Evolutionary conservation across 2,113 vertebrate genomes (phyloP), one percentile per base, ranked within the genome.

Genomic region (Forbesichthys papilliferus): DNA sequence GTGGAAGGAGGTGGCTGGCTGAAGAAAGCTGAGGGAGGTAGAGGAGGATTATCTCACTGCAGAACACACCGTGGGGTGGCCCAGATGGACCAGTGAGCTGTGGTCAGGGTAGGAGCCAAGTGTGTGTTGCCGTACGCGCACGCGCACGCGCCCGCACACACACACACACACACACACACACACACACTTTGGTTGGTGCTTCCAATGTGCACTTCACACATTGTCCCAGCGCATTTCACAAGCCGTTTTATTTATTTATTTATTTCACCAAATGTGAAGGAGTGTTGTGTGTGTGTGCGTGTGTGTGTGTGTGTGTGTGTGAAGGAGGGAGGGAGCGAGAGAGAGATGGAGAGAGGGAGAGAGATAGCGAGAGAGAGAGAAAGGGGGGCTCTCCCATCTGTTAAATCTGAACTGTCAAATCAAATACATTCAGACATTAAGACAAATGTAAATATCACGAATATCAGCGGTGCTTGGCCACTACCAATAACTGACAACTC

Each of bases 61-160:
- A 75, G 83, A 86, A 84, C 46, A 52, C 77, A 75, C 79, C 70
- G 72, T 46, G 27, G 73, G 75, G 77, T 76, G 60, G 78, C 84
- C 82, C 87, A 89, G 89, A 89, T 87, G 89, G 88, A 86, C 71
- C 73, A 61, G 70, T 78, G 76, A 68, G 79, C 74, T 71, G 78
- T 51, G 80, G 79, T 69, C 74, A 57, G 69, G 77, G 9, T 47
- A 9, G 47, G 65, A 67, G 80, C 84, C 85, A 85, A 77, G 68
- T 47, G 56, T 72, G 68, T 78, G 61, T 62, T 64, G 33, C 20
- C 0, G 11, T 66, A 66, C 64, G 56, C 34, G 55, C 53, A 55
- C 11, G n/a, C 33, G 56, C 48, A 73, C 33, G 57, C 27, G 78
- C 42, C 58, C 42, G 33, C 72, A 65, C 57, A 61, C 67, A 52